Percentiles rank a stretch among this genome's conserved stretches.
Evolutionary conservation across 2,113 vertebrate species (phyloP).

Genomic region (Rallus limicola): DNA sequence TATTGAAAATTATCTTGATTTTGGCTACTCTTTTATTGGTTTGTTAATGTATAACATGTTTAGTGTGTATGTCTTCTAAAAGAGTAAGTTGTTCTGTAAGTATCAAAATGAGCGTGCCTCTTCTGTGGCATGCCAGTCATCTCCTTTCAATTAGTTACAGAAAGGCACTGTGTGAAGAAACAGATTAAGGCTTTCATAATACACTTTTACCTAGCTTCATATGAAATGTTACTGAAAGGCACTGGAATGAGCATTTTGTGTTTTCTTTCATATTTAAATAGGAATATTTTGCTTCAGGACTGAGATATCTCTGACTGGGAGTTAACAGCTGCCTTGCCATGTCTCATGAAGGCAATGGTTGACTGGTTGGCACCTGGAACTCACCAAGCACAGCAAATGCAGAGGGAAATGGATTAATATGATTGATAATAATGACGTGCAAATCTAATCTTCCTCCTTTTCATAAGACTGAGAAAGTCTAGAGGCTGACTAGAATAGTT

Average conservation of each 20-base stretch:
- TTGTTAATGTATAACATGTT: not conserved
- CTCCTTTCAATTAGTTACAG: not conserved
- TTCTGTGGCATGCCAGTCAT: not conserved
- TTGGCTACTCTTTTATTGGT: not conserved
- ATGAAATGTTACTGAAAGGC: not conserved
- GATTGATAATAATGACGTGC: not conserved
- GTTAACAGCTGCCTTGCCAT: not conserved
- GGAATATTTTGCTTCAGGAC: not conserved
- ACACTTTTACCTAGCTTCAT: not conserved
- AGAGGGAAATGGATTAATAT: not conserved
- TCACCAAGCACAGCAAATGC: not conserved
- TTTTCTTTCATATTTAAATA: slow-evolving; percentile 1
- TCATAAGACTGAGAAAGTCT: not conserved
- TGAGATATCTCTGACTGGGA: not conserved
- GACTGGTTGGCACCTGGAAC: not conserved
- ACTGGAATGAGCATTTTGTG: not conserved
- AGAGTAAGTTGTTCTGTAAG: not conserved
- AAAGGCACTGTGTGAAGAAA: not conserved
- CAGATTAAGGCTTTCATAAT: not conserved
- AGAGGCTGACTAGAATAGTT: slow-evolving; percentile 46
- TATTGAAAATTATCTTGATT: not conserved
- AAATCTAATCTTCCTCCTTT: not conserved
- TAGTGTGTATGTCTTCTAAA: not conserved
- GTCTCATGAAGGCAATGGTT: not conserved
- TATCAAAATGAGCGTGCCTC: not conserved